A percentile compares a stretch with the other conserved stretches of the same genome.
Conservation (phyloP, 2,797 vertebrate species). For the Pitangus sulphuratus region DNA sequence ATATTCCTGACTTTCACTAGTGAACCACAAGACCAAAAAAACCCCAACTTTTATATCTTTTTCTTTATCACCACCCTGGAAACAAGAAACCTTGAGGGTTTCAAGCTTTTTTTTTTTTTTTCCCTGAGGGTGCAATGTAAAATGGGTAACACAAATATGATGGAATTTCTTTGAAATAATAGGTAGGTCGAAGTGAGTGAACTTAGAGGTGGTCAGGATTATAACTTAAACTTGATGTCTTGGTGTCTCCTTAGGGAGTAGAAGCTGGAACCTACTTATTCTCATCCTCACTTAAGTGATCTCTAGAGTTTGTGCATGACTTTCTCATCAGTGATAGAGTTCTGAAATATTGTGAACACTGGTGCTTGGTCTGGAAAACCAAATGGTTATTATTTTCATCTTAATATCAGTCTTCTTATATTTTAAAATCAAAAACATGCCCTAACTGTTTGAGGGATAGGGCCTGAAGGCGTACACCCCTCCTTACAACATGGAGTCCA, state of each 20-base stretch:
- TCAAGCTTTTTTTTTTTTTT: not conserved
- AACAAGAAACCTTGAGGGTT: not conserved
- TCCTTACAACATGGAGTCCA: not conserved
- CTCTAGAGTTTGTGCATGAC: not conserved
- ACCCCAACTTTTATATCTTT: not conserved
- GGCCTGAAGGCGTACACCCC: not conserved
- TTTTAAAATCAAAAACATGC: not conserved
- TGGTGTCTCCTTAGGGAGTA: not conserved
- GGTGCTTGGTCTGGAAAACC: not conserved
- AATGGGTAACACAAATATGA: not conserved
- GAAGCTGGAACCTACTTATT: not conserved
- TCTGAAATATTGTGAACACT: not conserved
- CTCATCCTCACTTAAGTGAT: not conserved
- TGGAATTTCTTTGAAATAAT: not conserved
- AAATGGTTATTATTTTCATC: not conserved
- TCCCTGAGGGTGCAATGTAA: not conserved
- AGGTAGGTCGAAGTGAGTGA: not conserved
- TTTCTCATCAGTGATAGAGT: not conserved
- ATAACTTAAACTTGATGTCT: not conserved
- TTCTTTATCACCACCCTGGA: not conserved
- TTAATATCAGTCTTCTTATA: not conserved
- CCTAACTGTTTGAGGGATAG: not conserved
- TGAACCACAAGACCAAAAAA: not conserved
- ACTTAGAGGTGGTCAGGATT: not conserved
- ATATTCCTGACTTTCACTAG: not conserved